Evolutionary conservation across 2,113 vertebrate genomes (phyloP).

Genomic region (Morphnarchus princeps): DNA sequence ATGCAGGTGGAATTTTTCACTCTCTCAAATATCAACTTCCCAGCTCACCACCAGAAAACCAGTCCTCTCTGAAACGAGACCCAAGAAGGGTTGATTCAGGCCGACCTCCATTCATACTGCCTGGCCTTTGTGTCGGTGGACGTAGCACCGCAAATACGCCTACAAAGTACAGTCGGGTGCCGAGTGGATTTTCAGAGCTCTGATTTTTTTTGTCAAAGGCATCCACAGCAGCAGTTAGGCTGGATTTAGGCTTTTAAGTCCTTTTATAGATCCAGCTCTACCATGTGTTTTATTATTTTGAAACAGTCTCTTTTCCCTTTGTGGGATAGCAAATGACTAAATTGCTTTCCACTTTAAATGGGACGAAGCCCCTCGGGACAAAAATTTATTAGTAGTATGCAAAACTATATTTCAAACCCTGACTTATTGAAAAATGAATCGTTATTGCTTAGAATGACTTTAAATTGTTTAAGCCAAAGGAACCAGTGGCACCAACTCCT

Average conservation of each 20-base stretch:
- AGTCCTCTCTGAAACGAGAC: not conserved
- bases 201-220: not conserved
- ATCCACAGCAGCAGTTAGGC: not conserved
- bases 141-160: fast-evolving
- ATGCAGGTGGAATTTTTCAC: not conserved
- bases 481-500: not conserved
- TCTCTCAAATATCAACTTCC: not conserved
- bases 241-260: not conserved
- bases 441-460: not conserved
- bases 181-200: not conserved
- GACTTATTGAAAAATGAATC: not conserved
- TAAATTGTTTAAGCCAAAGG: not conserved
- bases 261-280: not conserved
- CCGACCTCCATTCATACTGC: not conserved
- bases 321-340: not conserved
- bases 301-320: not conserved
- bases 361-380: not conserved
- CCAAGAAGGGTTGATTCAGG: not conserved
- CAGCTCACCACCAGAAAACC: not conserved
- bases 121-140: not conserved
- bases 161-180: not conserved
- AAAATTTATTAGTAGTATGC: not conserved
- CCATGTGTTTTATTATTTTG: not conserved
- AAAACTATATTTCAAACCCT: not conserved
- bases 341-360: not conserved